Evolutionary conservation across 92 coral and sea anemone species (phyloP), one percentile per base, ranked within the genome.

Genomic region (Muricea muricata): DNA sequence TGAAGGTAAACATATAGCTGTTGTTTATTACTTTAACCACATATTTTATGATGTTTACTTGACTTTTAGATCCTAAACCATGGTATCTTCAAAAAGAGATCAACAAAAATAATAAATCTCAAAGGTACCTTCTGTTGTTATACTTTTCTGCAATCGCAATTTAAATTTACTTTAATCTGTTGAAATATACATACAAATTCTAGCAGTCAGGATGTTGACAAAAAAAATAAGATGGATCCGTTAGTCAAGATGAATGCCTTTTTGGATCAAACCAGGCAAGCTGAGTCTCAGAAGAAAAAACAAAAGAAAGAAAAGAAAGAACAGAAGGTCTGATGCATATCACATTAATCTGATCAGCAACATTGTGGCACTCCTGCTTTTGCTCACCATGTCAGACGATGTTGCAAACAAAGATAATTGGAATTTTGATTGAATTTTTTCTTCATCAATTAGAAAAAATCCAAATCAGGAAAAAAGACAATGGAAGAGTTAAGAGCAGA

Each of bases 401-500:
- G n/a, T n/a, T n/a, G n/a, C n/a, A n/a, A n/a, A n/a, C n/a, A n/a
- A n/a, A n/a, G n/a, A n/a, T n/a, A n/a, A n/a, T n/a, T n/a, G n/a
- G 21, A 26, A 0, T 39, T 42, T 18, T 42, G 17, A 20, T 24
- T 26, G 7, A 24, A 0, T 17, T 13, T 35, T 47, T 73, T 11
- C 28, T n/a, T 20, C n/a, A n/a, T n/a, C n/a, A n/a, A 39, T 20
- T 75, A 47, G 80, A 66, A 75, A 34, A 75, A 29, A 32, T 29
- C 66, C 25, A 75, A 40, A 34, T 29, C 57, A 26, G 66, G 66
- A 23, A 93, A 91, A 81, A 91, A 91, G 91, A 93, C 92, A 79
- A 78, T 97, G 73, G 92, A 92, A 81, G 92, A 97, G 45, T 89
- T 97, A 42, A 84, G 99, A 80, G 92, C 87, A 58, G 99, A 97